These are phyloP conservation scores for Nowickia ferox DNA, from an alignment of 2,888 invertebrate genomes.

Conservation along the genomic window DNA sequence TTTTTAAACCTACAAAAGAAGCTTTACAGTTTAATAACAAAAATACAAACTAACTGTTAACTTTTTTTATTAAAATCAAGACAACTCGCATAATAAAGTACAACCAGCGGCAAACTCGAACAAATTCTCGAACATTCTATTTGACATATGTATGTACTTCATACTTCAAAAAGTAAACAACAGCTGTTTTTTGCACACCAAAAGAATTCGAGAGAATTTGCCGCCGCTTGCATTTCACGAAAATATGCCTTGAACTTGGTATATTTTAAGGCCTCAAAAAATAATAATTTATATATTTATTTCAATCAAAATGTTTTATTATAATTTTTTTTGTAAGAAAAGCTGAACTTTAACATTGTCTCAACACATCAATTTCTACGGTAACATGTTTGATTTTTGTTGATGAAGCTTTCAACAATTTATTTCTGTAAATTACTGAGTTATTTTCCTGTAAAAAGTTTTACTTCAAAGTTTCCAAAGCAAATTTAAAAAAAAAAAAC, in stretches of 20 bases:
- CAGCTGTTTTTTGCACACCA: too few species aligned
- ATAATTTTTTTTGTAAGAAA: slow-evolving; percentile 21
- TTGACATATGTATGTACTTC: too few species aligned
- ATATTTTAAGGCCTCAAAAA: slow-evolving; percentile 19
- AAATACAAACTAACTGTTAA: slow-evolving; percentile 61
- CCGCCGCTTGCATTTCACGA: too few species aligned
- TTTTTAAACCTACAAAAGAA: slow-evolving; percentile 39
- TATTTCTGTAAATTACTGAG: slow-evolving; percentile 80
- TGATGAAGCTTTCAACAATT: slow-evolving; percentile 42
- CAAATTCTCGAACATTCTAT: too few species aligned
- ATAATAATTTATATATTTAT: background rate
- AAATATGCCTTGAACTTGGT: slow-evolving; percentile 4
- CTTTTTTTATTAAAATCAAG: slow-evolving; percentile 13
- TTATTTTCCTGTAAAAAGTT: slow-evolving; percentile 16
- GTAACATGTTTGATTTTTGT: slow-evolving; percentile 75
- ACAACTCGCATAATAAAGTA: too few species aligned
- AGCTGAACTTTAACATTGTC: slow-evolving; percentile 52
- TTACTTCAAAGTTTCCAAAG: slow-evolving; percentile 34
- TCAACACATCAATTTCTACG: slow-evolving; percentile 80
- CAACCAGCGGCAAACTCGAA: too few species aligned
- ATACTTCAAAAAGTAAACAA: too few species aligned
- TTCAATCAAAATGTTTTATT: slow-evolving; percentile 67
- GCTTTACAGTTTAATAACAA: slow-evolving; percentile 36
- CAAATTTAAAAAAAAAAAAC: slow-evolving; percentile 29
- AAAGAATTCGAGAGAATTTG: too few species aligned